Evolutionary conservation across 35 echinoderm and acorn worm genomes (phyloP).

Genomic region (Lytechinus variegatus): DNA sequence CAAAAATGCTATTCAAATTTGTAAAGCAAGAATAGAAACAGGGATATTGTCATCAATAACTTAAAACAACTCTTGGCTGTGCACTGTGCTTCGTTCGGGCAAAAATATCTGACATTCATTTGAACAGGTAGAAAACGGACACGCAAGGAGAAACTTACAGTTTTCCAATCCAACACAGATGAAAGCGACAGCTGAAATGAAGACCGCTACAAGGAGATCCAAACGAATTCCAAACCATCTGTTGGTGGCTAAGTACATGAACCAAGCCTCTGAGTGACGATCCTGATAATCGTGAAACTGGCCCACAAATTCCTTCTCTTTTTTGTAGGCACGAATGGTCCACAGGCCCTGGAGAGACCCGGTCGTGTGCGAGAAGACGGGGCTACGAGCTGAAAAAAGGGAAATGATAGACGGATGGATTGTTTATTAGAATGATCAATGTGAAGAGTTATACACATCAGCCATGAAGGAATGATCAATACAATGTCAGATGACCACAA

Average conservation of each 20-base stretch:
- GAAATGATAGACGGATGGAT: neutral
- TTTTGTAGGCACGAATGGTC: conserved; percentile 83
- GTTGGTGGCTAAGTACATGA: conserved; percentile 68
- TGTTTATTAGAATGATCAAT: no score
- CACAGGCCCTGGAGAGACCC: conserved; percentile 78
- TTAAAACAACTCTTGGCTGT: no score
- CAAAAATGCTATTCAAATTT: no score
- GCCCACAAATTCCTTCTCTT: conserved; percentile 64
- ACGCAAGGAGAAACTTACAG: conserved; percentile 47
- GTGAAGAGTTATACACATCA: no score
- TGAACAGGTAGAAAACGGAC: no score
- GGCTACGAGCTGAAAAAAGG: conserved; percentile 76
- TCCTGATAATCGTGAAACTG: conserved; percentile 79
- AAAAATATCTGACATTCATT: no score
- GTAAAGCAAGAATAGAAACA: no score
- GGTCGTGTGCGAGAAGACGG: conserved; percentile 91
- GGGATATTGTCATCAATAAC: no score
- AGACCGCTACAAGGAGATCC: conserved; percentile 68
- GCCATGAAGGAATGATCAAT: no score
- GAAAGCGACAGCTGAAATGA: conserved; percentile 67
- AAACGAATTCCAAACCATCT: conserved; percentile 85
- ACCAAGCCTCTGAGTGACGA: conserved; percentile 84
- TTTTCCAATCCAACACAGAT: conserved; percentile 61
- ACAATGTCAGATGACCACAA: no score
- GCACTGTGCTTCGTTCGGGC: no score